These are phyloP conservation scores for Geothlypis trichas DNA, from an alignment of 2,113 vertebrate species.

Conservation along the genomic window DNA sequence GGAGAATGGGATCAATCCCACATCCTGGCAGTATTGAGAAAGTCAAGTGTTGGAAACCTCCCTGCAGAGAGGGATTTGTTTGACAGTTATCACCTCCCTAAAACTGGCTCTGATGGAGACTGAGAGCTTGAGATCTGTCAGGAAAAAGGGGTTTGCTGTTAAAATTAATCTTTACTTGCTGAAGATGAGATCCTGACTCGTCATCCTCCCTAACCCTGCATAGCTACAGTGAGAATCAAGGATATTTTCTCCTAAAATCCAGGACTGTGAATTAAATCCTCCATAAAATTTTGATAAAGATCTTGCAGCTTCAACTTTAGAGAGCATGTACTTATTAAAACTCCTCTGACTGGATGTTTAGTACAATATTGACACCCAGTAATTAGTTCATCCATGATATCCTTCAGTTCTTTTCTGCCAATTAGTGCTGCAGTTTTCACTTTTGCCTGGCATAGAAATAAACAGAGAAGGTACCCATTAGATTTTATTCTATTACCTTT, in stretches of 20 bases:
- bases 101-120: background rate
- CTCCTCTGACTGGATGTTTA: background rate
- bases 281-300: background rate
- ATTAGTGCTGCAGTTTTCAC: background rate
- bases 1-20: background rate
- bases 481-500: background rate
- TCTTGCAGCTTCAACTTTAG: background rate
- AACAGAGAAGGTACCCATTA: background rate
- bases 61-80: background rate
- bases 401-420: slow-evolving; percentile 4
- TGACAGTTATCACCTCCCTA: background rate
- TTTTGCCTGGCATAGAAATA: background rate
- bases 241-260: background rate
- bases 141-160: background rate
- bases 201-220: background rate
- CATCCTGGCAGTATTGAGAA: rapidly evolving
- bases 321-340: background rate
- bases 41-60: background rate
- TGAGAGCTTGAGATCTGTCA: background rate
- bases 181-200: background rate
- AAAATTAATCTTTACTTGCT: background rate
- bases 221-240: background rate
- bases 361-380: slow-evolving; percentile 13
- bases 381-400: slow-evolving; percentile 29
- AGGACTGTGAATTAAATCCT: background rate